These are phyloP conservation scores for Epinephelus moara DNA, from an alignment of 2,113 vertebrate species.

Conservation along the genomic window DNA sequence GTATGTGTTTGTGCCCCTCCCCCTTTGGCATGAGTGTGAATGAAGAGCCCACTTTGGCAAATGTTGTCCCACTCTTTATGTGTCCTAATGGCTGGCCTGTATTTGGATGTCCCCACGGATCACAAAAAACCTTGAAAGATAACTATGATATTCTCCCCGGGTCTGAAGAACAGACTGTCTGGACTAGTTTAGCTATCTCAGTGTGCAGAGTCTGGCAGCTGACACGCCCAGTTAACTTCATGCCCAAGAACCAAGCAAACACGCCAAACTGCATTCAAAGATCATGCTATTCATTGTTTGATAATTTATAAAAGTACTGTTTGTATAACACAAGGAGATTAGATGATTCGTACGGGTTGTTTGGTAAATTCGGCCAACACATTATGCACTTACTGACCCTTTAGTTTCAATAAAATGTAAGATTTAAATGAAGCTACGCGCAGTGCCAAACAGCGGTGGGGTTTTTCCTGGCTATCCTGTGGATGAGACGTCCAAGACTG, in stretches of 20 bases:
- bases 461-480: too few species aligned
- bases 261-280: background rate
- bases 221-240: background rate
- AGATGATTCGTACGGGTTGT: background rate
- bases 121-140: too few species aligned
- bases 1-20: too few species aligned
- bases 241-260: background rate
- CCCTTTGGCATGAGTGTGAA: too few species aligned
- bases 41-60: too few species aligned
- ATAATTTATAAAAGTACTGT: background rate
- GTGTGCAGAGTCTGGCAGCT: background rate
- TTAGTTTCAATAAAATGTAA: background rate
- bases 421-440: background rate
- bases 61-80: too few species aligned
- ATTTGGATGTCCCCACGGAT: too few species aligned
- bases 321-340: background rate
- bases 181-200: background rate
- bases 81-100: too few species aligned
- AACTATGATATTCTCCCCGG: too few species aligned
- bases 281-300: background rate
- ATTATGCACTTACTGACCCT: background rate
- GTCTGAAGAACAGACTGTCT: too few species aligned
- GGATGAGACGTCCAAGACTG: background rate
- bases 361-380: background rate
- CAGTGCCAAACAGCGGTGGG: background rate